These are phyloP conservation scores for Lepidochitona cinerea DNA, from an alignment of 2,888 invertebrate genomes.

Conservation along the genomic window DNA sequence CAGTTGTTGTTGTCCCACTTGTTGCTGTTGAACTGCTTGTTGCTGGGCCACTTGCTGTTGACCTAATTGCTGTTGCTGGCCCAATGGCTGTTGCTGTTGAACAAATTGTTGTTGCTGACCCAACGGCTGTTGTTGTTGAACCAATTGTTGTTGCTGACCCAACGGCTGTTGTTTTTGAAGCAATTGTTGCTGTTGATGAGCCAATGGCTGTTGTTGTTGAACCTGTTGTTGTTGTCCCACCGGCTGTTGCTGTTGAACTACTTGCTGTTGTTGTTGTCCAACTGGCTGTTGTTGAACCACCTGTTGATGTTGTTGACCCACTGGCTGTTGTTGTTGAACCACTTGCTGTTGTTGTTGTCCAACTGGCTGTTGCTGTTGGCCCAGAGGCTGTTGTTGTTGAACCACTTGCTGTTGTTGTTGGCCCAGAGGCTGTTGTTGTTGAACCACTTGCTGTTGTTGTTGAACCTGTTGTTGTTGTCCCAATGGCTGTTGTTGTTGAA, in stretches of 20 bases:
- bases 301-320: background rate
- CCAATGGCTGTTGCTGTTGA: background rate
- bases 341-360: conserved; percentile 1
- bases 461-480: background rate
- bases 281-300: background rate
- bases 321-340: background rate
- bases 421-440: background rate
- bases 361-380: background rate
- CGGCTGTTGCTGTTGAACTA: background rate
- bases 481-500: background rate
- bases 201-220: conserved; percentile 9
- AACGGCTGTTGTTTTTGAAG: background rate
- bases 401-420: background rate
- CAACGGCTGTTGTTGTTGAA: background rate
- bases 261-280: background rate
- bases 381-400: conserved; percentile 2
- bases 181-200: background rate
- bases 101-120: background rate
- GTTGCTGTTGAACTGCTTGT: background rate
- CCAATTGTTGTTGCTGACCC: background rate
- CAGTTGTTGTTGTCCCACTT: background rate
- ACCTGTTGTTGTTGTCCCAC: conserved; percentile 10
- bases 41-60: background rate
- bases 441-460: background rate
- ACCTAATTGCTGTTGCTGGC: background rate